These are phyloP conservation scores for Himalopsyche japonica DNA, from an alignment of 2,888 invertebrate genomes.

Conservation along the genomic window DNA sequence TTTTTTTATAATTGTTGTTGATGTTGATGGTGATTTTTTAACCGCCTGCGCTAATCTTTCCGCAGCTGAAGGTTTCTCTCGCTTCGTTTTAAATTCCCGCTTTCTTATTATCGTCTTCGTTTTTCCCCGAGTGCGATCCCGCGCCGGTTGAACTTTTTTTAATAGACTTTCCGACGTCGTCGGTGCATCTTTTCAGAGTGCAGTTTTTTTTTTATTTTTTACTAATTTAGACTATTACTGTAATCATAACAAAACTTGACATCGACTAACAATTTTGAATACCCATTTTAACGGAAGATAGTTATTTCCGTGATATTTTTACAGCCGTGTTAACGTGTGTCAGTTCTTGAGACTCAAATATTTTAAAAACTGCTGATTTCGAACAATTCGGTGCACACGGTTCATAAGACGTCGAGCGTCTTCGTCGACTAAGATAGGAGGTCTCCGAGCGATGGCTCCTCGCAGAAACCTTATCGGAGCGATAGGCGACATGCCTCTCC, in stretches of 20 bases:
- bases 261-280: background rate
- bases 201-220: no score
- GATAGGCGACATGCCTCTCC: conserved; percentile 52
- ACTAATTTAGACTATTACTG: background rate
- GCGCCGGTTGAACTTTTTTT: background rate
- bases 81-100: background rate
- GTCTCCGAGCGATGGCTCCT: conserved; percentile 50
- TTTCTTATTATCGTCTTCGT: background rate
- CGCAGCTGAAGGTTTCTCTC: background rate
- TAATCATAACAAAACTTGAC: background rate
- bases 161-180: conserved; percentile 13
- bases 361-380: background rate
- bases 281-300: background rate
- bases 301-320: background rate
- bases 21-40: conserved; percentile 6
- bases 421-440: background rate
- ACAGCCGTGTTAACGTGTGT: background rate
- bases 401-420: background rate
- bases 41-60: background rate
- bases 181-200: conserved; percentile 6
- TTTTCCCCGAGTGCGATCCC: background rate
- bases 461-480: conserved; percentile 57
- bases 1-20: conserved; percentile 22
- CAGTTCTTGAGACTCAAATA: background rate
- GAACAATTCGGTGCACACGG: background rate